Evolutionary conservation across 2,113 vertebrate species (phyloP).

Genomic region (Arizona elegans): DNA sequence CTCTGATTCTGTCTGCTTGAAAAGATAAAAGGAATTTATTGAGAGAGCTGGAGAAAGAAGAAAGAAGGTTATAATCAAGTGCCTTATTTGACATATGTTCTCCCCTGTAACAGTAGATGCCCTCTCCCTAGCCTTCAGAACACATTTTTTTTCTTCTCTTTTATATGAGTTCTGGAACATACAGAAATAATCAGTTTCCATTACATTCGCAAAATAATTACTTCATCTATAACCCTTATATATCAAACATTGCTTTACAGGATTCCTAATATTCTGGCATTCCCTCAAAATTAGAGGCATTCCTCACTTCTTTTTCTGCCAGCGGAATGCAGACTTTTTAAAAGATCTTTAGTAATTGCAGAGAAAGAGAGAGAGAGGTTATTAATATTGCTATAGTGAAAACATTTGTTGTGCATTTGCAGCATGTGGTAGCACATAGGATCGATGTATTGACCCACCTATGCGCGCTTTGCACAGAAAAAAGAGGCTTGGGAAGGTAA

Average conservation of each 20-base stretch:
- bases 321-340: neutral
- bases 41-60: neutral
- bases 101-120: neutral
- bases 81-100: conserved; percentile 14
- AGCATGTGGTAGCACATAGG: neutral
- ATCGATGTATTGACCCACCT: neutral
- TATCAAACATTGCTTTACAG: neutral
- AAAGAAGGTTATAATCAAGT: conserved; percentile 32
- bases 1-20: conserved; percentile 15
- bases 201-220: neutral
- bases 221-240: neutral
- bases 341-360: neutral
- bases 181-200: neutral
- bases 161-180: neutral
- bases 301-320: neutral
- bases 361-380: neutral
- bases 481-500: too few relatives aligned
- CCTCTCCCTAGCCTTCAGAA: neutral
- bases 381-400: neutral
- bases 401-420: neutral
- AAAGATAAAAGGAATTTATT: conserved; percentile 36
- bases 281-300: neutral
- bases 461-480: too few relatives aligned
- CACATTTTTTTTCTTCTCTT: neutral
- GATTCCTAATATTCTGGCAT: neutral